These are phyloP conservation scores for Crocodylus rhombifer DNA, from an alignment of 2,797 vertebrate species.

Conservation along the genomic window DNA sequence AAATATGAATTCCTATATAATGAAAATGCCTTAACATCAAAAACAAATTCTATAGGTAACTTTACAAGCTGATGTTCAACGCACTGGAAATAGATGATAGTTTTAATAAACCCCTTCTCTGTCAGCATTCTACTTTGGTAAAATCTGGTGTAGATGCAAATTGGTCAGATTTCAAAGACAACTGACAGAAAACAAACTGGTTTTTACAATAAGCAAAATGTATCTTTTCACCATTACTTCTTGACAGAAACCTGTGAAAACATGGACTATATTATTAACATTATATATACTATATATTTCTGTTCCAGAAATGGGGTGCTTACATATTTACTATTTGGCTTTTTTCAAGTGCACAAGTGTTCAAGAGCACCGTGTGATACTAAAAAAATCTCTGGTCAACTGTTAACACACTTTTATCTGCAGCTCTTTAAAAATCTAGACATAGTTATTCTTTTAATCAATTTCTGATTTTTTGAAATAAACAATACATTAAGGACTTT, in stretches of 20 bases:
- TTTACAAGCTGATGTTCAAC: neutral
- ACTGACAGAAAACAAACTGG: neutral
- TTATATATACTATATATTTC: neutral
- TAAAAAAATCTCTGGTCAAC: neutral
- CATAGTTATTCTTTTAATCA: neutral
- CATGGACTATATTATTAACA: neutral
- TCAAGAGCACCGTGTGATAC: neutral
- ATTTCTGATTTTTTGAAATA: conserved; percentile 1
- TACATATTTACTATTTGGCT: neutral
- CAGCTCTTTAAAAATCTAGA: neutral
- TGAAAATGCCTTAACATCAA: neutral
- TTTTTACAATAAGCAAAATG: neutral
- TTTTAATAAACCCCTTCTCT: conserved; percentile 7
- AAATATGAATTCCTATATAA: neutral
- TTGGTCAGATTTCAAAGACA: neutral
- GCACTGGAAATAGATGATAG: neutral
- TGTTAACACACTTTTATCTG: neutral
- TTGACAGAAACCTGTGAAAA: conserved; percentile 20
- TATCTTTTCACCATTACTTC: conserved; percentile 28
- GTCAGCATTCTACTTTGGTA: conserved; percentile 27
- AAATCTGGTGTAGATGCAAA: neutral
- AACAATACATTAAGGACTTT: conserved; percentile 16
- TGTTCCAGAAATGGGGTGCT: neutral
- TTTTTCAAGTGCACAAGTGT: neutral
- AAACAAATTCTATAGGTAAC: neutral